Conservation (phyloP, 2,888 invertebrate genomes). For the Andrena chrysosceles region DNA sequence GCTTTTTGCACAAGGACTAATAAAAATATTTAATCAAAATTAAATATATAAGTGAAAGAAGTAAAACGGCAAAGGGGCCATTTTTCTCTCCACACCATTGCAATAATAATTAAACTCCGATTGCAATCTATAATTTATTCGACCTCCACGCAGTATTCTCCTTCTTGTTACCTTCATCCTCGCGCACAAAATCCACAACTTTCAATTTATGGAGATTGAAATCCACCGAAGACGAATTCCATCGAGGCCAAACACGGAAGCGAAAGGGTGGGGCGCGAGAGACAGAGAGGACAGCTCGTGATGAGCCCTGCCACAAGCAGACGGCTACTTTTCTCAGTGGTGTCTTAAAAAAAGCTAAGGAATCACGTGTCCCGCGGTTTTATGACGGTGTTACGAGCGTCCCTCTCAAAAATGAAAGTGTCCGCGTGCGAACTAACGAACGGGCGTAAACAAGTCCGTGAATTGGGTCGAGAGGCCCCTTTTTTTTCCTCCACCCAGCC, state of each 20-base stretch:
- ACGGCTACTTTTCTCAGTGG: background rate
- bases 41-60: too few species aligned
- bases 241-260: background rate
- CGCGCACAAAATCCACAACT: too few species aligned
- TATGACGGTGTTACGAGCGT: slow-evolving; percentile 46
- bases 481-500: slow-evolving; percentile 20
- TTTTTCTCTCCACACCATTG: too few species aligned
- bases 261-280: background rate
- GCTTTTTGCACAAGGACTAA: too few species aligned
- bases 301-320: background rate
- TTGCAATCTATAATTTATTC: too few species aligned
- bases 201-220: too few species aligned
- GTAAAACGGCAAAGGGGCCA: too few species aligned
- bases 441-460: slow-evolving; percentile 49
- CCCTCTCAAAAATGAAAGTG: slow-evolving; percentile 72
- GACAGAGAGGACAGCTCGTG: background rate
- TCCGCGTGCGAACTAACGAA: slow-evolving; percentile 44
- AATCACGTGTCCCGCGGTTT: slow-evolving; percentile 30
- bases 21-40: too few species aligned
- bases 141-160: too few species aligned
- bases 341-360: background rate
- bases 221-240: background rate
- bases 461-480: slow-evolving; percentile 66
- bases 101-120: too few species aligned
- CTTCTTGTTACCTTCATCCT: too few species aligned